Evolutionary conservation across 2,797 vertebrate species (phyloP), one percentile per base, ranked within the genome.

Genomic region (Botia kubotai): DNA sequence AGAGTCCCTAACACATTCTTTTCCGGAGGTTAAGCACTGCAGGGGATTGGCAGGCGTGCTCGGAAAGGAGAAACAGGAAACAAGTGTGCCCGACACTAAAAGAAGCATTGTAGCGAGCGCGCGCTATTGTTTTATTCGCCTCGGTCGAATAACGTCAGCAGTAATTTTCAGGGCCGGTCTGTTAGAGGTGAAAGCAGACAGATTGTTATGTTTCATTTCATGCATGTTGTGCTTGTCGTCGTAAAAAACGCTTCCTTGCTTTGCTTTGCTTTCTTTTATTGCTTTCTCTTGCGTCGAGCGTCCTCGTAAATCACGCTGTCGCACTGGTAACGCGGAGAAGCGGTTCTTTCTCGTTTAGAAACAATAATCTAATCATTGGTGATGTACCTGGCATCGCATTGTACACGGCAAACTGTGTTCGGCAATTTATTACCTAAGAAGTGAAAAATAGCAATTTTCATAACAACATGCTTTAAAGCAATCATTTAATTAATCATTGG

Each of bases 21-120:
- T 82, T 86, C 81, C 80, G 81, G 81, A 87, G 87, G 84, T 85
- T 84, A 84, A 87, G 83, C 87, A 82, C 81, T 68, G 79, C 81
- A 66, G 80, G 85, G 71, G 80, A 77, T 77, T 77, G 81, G 70
- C 78, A 83, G 80, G 71, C 76, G 79, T 85, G 81, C 72, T 82
- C 53, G 23, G 81, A 83, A 85, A 83, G 79, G 75, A 84, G 62
- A 84, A 87, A 72, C 80, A 33, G 77, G 26, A 65, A 33, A 69
- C 43, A 71, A 21, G n/a, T 14, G 29, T 50, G 52, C 76, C 62
- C 26, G 6, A 66, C 19, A 55, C 33, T 65, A 23, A 52, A 46
- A 63, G 26, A 48, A 67, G n/a, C 69, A 50, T 72, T 76, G 66
- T 48, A 72, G 62, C 55, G 36, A 36, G 71, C 46, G 70, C 62